These are phyloP conservation scores for Xylocopa sonorina DNA, from an alignment of 1,140 invertebrate genomes.

Conservation along the genomic window DNA sequence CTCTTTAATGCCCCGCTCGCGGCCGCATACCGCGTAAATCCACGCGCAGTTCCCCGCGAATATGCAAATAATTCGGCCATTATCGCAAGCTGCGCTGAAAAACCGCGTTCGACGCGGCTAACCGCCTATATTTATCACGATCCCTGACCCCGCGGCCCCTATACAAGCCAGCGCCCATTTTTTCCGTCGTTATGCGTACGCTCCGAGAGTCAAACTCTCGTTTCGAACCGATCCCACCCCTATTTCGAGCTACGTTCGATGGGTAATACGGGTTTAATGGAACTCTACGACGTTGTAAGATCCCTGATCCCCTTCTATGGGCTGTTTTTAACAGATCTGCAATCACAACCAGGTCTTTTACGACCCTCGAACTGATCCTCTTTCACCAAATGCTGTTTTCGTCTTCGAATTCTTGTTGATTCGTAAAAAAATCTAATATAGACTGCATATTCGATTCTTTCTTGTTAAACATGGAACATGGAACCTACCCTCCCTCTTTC, in stretches of 20 bases:
- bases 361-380: too few relatives aligned
- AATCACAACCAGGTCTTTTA: too few relatives aligned
- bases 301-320: too few relatives aligned
- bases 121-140: background rate
- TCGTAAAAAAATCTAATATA: too few relatives aligned
- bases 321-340: too few relatives aligned
- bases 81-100: background rate
- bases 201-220: background rate
- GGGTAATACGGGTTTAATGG: constrained; percentile 6
- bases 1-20: constrained; percentile 17
- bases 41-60: background rate
- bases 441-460: too few relatives aligned
- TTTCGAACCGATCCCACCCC: background rate
- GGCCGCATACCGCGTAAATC: constrained; percentile 32
- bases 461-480: too few relatives aligned
- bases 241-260: background rate
- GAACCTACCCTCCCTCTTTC: too few relatives aligned
- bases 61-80: constrained; percentile 39
- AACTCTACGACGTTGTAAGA: background rate
- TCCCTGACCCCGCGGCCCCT: background rate
- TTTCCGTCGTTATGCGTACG: background rate
- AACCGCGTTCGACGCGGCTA: background rate
- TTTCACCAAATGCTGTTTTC: too few relatives aligned
- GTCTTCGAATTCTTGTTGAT: too few relatives aligned
- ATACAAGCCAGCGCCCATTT: background rate